Percentiles rank a stretch among this genome's conserved stretches.
Evolutionary conservation across 2,797 vertebrate genomes (phyloP).

Genomic region (Enoplosus armatus): DNA sequence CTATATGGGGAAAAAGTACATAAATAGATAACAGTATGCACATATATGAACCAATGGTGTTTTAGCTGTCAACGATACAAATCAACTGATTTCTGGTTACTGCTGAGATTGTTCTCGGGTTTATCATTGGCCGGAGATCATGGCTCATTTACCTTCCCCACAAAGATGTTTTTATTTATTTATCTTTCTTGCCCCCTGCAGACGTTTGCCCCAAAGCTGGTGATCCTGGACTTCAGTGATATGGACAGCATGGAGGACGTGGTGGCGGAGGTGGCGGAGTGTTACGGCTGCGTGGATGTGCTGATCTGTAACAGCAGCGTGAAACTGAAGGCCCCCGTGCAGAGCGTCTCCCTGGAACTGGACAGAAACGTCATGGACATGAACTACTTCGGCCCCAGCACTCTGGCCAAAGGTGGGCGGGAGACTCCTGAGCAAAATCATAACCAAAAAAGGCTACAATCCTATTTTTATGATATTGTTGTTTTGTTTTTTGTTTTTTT

Average conservation of each 20-base stretch:
- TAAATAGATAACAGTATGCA: slow-evolving; percentile 12
- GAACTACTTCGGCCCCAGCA: slow-evolving; percentile 96
- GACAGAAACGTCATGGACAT: slow-evolving; percentile 97
- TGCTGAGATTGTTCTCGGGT: background rate
- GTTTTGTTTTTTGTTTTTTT: background rate
- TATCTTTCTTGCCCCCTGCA: no score
- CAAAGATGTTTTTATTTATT: no score
- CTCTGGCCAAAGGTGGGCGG: slow-evolving; percentile 91
- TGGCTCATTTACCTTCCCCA: background rate
- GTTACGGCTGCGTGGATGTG: slow-evolving; percentile 94
- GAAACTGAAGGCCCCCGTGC: slow-evolving; percentile 93
- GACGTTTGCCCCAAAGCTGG: slow-evolving; percentile 94
- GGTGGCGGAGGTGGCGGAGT: slow-evolving; percentile 90
- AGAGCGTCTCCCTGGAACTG: slow-evolving; percentile 92
- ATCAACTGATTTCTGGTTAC: background rate
- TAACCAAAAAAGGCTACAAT: background rate
- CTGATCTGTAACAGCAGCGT: slow-evolving; percentile 94
- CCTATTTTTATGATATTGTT: background rate
- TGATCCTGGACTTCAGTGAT: slow-evolving; percentile 94
- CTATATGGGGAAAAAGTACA: background rate
- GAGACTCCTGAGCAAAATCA: background rate
- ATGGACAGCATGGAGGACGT: slow-evolving; percentile 89
- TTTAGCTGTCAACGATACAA: background rate
- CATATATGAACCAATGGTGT: slow-evolving; percentile 6
- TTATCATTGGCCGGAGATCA: background rate